Base-by-base conservation (phyloP, 2,113 vertebrate species). In the Lichenostomus cassidix region DNA sequence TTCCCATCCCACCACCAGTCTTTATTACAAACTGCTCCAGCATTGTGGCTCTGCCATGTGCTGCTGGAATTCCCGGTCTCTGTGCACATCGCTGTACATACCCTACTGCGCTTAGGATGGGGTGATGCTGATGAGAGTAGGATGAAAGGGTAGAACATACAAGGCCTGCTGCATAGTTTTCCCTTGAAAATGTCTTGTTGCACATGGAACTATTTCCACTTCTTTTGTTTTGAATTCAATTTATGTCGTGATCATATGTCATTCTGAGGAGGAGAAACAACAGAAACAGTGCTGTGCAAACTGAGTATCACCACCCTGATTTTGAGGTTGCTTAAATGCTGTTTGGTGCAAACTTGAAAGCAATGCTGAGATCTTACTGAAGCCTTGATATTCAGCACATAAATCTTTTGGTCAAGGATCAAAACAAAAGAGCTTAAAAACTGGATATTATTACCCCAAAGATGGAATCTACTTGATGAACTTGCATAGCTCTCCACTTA, bases 101-200 rank as follows among this genome's bases (percentile, higher is more conserved):
- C 93, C 0, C 19, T 91, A 27, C 82, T 96, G 67, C 74, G 56
- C 92, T 95, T 77, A 83, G 15, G 15, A 67, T 56, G 73, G 84
- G 89, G 67, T 69, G 76, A 90, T 97, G 92, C 93, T 96, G 44
- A 82, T 41, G 59, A 83, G 71, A 87, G 33, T 76, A 95, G 55
- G 65, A 83, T 44, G 10, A 88, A 86, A 85, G 46, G 64, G 73
- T 70, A 83, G 52, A 52, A 78, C 62, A 84, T 76, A 35, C 69
- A 46, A 90, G 69, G 85, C 74, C 80, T 92, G 83, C 73, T 82
- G 60, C 23, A 9, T 60, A 69, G 49, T 39, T 84, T 89, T 86
- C 22, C 53, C 78, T 80, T 90, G 75, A 63, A 85, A 87, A 62
- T 67, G 46, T 94, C 73, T 59, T 74, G 15, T 1, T 90, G 77